A percentile compares a stretch with the other conserved stretches of the same genome.
Conservation (phyloP, 2,113 vertebrate species). For the Danio rerio region GRCz12tu NC_133182.1:14958501-14959000, state of each 20-base stretch:
- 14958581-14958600: background rate
- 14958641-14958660: background rate
- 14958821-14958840: background rate
- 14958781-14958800: background rate
- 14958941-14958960: too few species aligned
- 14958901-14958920: too few species aligned
- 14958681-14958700: slow-evolving; percentile 9
- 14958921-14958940: too few species aligned
- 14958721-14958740: background rate
- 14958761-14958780: background rate
- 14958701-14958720: background rate
- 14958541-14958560: background rate
- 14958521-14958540: background rate
- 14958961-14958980: too few species aligned
- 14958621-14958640: background rate
- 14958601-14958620: slow-evolving; percentile 29
- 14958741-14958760: background rate
- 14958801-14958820: background rate
- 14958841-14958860: background rate
- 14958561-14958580: background rate
- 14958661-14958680: background rate
- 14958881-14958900: too few species aligned
- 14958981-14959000: too few species aligned
- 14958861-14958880: too few species aligned
- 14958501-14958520: background rate